A percentile compares a stretch with the other conserved stretches of the same genome.
phyloP scores from a whole-genome alignment of 2,113 vertebrate species.

The Hemicordylus capensis region DNA sequence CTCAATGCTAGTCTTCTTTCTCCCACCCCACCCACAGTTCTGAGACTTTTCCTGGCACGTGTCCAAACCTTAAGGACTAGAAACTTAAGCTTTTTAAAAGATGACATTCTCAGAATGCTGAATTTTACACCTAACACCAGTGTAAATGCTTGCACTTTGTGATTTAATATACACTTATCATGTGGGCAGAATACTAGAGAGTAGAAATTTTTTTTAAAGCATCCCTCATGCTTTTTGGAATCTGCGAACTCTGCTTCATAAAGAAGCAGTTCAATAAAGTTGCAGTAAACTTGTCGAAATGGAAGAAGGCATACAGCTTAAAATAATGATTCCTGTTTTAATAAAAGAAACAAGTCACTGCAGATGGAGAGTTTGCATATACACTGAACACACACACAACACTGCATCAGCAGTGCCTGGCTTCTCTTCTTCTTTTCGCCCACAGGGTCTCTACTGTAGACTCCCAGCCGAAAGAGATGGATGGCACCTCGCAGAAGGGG shows the following conservation, averaged over 20 bases:
- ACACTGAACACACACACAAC: background rate
- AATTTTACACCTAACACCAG: no score
- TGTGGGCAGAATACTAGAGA: background rate
- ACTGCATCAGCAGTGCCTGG: no score
- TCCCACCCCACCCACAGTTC: no score
- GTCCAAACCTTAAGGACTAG: background rate
- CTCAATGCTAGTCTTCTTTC: background rate
- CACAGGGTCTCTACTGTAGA: no score
- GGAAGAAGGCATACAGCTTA: background rate
- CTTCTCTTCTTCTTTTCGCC: background rate
- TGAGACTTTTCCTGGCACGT: background rate
- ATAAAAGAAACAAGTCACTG: background rate
- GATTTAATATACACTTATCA: background rate
- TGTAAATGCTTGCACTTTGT: background rate
- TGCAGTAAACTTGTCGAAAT: background rate
- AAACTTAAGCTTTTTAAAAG: background rate
- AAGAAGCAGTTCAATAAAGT: background rate
- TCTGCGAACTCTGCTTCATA: background rate
- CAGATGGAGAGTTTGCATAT: background rate
- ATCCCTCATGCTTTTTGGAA: background rate
- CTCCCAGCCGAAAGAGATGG: fast-evolving
- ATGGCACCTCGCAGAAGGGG: no score
- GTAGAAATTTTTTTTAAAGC: background rate
- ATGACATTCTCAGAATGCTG: background rate
- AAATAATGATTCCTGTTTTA: background rate